A percentile compares a stretch with the other conserved stretches of the same genome.
Conservation (phyloP, 2,113 vertebrate genomes). For the Raja brachyura region DNA sequence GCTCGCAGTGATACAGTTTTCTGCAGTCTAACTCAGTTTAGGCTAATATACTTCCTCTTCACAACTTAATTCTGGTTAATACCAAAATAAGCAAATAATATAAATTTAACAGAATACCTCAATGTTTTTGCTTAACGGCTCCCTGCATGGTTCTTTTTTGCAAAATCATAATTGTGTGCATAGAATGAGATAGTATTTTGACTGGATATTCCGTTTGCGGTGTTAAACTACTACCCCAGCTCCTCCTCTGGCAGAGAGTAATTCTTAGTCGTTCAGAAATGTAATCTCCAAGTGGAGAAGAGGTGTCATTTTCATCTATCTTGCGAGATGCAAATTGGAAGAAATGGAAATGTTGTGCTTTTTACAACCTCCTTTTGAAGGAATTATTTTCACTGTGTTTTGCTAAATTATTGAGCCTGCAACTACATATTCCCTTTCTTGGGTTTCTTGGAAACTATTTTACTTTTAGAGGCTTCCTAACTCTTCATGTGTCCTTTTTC, state of each 20-base stretch:
- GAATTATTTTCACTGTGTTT: background rate
- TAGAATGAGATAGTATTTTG: background rate
- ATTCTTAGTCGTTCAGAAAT: background rate
- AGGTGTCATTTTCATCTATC: background rate
- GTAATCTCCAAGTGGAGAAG: background rate
- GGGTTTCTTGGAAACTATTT: background rate
- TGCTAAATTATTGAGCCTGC: background rate
- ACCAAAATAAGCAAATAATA: background rate
- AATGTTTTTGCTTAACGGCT: background rate
- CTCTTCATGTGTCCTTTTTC: background rate
- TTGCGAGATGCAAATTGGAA: background rate
- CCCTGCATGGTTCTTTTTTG: background rate
- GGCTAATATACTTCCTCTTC: background rate
- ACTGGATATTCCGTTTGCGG: background rate
- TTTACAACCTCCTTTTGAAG: background rate
- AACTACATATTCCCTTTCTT: background rate
- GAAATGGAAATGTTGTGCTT: background rate
- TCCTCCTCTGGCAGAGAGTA: background rate
- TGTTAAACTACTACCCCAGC: background rate
- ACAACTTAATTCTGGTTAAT: background rate
- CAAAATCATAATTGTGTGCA: background rate
- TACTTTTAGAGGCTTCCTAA: background rate
- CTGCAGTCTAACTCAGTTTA: no score
- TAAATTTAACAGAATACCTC: background rate
- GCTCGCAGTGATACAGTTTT: no score